phyloP scores from a whole-genome alignment of 1,140 invertebrate species.

The Drosophila paulistorum region DNA sequence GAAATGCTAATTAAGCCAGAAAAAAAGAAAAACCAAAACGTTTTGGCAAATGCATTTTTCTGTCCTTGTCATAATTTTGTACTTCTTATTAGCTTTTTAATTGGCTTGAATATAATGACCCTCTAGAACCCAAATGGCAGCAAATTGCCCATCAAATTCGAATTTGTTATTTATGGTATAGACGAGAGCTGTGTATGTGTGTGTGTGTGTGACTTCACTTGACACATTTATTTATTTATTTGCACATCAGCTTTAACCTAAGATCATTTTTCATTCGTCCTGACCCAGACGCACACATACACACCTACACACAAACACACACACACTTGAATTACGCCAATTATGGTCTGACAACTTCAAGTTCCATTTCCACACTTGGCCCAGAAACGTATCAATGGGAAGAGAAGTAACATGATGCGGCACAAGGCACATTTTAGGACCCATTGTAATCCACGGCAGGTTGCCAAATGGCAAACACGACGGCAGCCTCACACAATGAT shows the following conservation, averaged over 20 bases:
- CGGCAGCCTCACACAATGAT: slow-evolving; percentile 3
- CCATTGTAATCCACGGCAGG: slow-evolving; percentile 37
- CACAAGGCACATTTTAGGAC: slow-evolving; percentile 15
- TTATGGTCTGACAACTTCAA: slow-evolving; percentile 71
- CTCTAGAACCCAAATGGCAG: slow-evolving; percentile 27
- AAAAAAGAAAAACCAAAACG: slow-evolving; percentile 17
- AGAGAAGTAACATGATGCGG: neutral
- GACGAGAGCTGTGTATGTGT: neutral
- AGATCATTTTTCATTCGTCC: slow-evolving; percentile 20
- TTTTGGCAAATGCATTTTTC: slow-evolving; percentile 66
- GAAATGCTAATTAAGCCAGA: slow-evolving; percentile 62
- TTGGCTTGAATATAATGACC: slow-evolving; percentile 48
- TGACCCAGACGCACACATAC: slow-evolving; percentile 21
- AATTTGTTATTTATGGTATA: slow-evolving; percentile 74
- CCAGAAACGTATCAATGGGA: neutral
- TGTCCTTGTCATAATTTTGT: slow-evolving; percentile 55
- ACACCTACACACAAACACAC: neutral
- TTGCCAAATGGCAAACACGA: slow-evolving; percentile 40
- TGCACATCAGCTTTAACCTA: slow-evolving; percentile 33
- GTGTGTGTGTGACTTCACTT: slow-evolving; percentile 17
- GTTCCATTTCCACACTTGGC: slow-evolving; percentile 27
- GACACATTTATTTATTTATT: slow-evolving; percentile 73
- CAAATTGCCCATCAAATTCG: slow-evolving; percentile 71
- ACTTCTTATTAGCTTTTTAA: slow-evolving; percentile 66
- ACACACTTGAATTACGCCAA: slow-evolving; percentile 65